These are phyloP conservation scores for Troides aeacus DNA, from an alignment of 2,888 invertebrate species.

Conservation along the genomic window DNA sequence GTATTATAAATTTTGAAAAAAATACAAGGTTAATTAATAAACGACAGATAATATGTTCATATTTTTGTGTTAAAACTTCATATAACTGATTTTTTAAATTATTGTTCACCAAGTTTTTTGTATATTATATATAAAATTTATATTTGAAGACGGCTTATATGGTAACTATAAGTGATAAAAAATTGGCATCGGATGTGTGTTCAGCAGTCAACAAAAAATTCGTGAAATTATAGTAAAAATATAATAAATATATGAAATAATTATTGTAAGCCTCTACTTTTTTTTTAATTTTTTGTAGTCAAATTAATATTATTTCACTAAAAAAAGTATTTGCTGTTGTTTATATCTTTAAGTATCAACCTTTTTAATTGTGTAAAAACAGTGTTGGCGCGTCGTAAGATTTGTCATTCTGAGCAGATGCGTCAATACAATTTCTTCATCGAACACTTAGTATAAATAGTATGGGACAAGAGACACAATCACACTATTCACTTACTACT, in stretches of 20 bases:
- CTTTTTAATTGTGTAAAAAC: neutral
- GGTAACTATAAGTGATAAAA: no score
- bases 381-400: neutral
- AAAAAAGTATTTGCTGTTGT: neutral
- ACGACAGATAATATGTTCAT: neutral
- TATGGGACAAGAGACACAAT: neutral
- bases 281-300: no score
- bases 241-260: no score
- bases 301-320: neutral
- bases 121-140: no score
- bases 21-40: neutral
- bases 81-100: no score
- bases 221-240: no score
- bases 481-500: slow-evolving; percentile 9
- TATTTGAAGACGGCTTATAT: no score
- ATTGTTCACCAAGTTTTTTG: no score
- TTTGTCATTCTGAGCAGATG: slow-evolving; percentile 19
- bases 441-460: slow-evolving; percentile 16
- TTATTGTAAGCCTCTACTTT: no score
- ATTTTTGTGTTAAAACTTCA: no score
- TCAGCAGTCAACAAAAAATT: no score
- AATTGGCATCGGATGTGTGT: no score
- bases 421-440: slow-evolving; percentile 26
- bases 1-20: neutral
- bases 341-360: neutral